phyloP scores from a whole-genome alignment of 1,140 invertebrate genomes.

The Tetranychus urticae region DNA sequence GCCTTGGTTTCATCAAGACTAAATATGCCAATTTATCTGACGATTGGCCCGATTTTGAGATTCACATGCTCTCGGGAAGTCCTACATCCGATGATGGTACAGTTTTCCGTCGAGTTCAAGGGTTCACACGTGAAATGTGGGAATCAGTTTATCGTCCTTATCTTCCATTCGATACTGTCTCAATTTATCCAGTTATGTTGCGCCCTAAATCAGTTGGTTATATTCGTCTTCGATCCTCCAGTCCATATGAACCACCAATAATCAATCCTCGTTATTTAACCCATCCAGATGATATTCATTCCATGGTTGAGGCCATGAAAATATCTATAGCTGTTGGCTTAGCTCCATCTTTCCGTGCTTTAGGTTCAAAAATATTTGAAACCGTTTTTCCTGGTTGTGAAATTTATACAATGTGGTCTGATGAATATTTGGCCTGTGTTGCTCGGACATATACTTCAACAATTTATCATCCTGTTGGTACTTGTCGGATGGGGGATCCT shows the following conservation, averaged over 20 bases:
- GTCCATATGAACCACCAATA: slow-evolving; percentile 47
- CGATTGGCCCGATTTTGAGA: slow-evolving; percentile 72
- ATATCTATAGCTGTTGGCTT: slow-evolving; percentile 13
- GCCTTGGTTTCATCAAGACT: slow-evolving; percentile 59
- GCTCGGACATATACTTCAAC: slow-evolving; percentile 59
- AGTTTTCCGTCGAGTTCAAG: slow-evolving; percentile 10
- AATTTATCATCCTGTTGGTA: slow-evolving; percentile 33
- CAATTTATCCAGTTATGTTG: slow-evolving; percentile 39
- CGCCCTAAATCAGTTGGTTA: slow-evolving; percentile 44
- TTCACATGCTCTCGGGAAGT: slow-evolving; percentile 71
- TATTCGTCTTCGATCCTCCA: slow-evolving; percentile 23
- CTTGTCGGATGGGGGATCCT: slow-evolving; percentile 52
- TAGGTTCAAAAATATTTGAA: slow-evolving; percentile 43
- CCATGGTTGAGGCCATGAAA: slow-evolving; percentile 16
- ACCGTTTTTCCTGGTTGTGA: slow-evolving; percentile 51
- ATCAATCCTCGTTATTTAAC: slow-evolving; percentile 57
- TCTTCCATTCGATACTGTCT: slow-evolving; percentile 33
- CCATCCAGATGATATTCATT: slow-evolving; percentile 32
- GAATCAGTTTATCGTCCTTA: slow-evolving; percentile 14
- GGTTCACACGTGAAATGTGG: slow-evolving; percentile 8
- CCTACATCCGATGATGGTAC: slow-evolving; percentile 58
- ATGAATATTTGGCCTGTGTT: slow-evolving; percentile 34
- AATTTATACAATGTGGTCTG: slow-evolving; percentile 16
- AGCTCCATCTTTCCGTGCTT: slow-evolving; percentile 30
- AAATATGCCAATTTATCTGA: slow-evolving; percentile 54